Base-by-base conservation (phyloP, 2,888 invertebrate genomes). In the Agriopis marginaria region DNA sequence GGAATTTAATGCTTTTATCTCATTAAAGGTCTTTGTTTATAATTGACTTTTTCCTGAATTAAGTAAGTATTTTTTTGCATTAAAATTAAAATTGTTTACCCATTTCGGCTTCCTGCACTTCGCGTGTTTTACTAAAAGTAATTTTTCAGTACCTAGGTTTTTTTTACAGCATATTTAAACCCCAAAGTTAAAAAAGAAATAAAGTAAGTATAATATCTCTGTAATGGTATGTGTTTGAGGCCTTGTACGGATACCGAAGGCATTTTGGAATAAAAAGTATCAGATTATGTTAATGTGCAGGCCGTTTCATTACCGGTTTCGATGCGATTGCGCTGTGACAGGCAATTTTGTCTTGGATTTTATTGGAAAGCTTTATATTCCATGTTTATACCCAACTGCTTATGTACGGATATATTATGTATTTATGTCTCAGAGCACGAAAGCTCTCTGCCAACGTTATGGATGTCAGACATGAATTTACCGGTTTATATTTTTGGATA, bases 321-420 rank as follows among this genome's bases (percentile, higher is more conserved):
- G 76, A 74, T 66, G 75, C 75, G 73, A 75, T 77, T 77, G 75
- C 77, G 74, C 73, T 70, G 71, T 77, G 77, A 79, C 84, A 82
- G 79, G 80, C 77, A 84, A 81, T 82, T 85, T 79, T 79, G 80
- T 82, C 79, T 82, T 82, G 77, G 70, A 84, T 81, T 87, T 87
- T 88, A 87, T 88, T 85, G 80, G 81, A 84, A 81, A 75, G 78
- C 79, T 83, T 84, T 85, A 82, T 84, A 81, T 82, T 81, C 77
- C 76, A 83, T 82, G 77, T 77, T 79, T 77, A 82, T 73, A 74
- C 51, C 65, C 66, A 44, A 74, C 67, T 56, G 68, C 74, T 76
- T 77, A 78, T 76, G 69, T 81, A 72, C 65, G 50, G 60, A 53
- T 66, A 71, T 64, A 73, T 71, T 69, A 71, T 74, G 65, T 73